Evolutionary conservation across 2,888 invertebrate genomes (phyloP).

Genomic region (Aproaerema taeniolella): DNA sequence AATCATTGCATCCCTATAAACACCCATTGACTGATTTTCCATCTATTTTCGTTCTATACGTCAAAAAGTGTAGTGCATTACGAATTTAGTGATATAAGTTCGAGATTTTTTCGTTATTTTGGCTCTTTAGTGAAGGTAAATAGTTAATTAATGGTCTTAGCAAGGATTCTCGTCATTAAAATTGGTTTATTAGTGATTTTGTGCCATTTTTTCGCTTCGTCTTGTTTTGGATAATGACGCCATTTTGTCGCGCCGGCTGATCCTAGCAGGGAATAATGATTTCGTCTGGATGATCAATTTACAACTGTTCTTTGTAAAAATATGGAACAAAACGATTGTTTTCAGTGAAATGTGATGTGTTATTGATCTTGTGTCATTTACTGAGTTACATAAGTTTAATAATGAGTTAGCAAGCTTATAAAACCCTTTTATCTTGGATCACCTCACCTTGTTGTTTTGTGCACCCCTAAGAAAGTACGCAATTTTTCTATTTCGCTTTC

Average conservation of each 20-base stretch:
- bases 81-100: constrained; percentile 51
- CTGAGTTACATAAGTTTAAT: constrained; percentile 12
- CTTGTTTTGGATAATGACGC: constrained; percentile 71
- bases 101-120: constrained; percentile 44
- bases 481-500: constrained; percentile 3
- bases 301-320: background rate
- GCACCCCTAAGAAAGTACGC: constrained; percentile 3
- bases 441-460: constrained; percentile 7
- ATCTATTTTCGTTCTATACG: constrained; percentile 49
- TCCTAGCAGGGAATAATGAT: constrained; percentile 45
- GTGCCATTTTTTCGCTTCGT: constrained; percentile 36
- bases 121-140: constrained; percentile 44
- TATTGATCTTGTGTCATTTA: background rate
- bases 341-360: background rate
- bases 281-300: constrained; percentile 26
- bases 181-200: too few species aligned
- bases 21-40: constrained; percentile 3
- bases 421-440: background rate
- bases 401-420: constrained; percentile 3
- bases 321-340: background rate
- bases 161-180: too few species aligned
- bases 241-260: constrained; percentile 78
- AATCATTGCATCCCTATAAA: too few species aligned
- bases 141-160: constrained; percentile 27
- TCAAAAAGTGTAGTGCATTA: constrained; percentile 65